Evolutionary conservation across 2,888 invertebrate genomes (phyloP).

Genomic region (Cylindroiulus punctatus): DNA sequence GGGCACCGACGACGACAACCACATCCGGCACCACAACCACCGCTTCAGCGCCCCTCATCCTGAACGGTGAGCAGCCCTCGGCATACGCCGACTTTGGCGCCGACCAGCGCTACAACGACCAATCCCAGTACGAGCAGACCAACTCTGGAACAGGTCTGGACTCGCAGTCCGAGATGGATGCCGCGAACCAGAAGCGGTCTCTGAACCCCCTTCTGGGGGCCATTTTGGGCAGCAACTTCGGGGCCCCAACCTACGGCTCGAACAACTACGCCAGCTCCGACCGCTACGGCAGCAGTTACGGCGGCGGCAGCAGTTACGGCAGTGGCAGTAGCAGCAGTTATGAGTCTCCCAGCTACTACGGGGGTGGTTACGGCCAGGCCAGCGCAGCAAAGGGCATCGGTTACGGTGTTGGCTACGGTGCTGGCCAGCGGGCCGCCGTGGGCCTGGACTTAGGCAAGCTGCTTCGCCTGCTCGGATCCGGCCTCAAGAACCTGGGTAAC

Average conservation of each 20-base stretch:
- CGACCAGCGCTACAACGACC: background rate
- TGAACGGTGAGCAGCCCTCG: constrained; percentile 46
- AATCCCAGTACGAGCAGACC: background rate
- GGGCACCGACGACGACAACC: background rate
- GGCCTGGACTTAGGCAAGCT: constrained; percentile 49
- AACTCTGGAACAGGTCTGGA: background rate
- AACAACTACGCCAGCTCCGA: background rate
- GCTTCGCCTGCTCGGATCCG: constrained; percentile 44
- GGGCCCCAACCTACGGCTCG: background rate
- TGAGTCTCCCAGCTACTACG: background rate
- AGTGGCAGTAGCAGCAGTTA: constrained; percentile 15
- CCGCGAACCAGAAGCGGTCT: constrained; percentile 47
- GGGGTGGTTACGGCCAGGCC: constrained; percentile 37
- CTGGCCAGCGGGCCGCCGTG: background rate
- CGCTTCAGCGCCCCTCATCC: constrained; percentile 31
- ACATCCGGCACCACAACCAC: constrained; percentile 49
- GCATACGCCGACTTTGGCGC: background rate
- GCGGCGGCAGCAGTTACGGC: constrained; percentile 41
- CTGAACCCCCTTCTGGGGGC: background rate
- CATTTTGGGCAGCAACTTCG: constrained; percentile 7
- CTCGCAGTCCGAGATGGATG: background rate
- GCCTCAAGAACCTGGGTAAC: constrained; percentile 28
- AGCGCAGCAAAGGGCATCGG: constrained; percentile 46
- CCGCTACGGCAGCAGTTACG: background rate
- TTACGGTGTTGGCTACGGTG: constrained; percentile 43